phyloP scores from a whole-genome alignment of 2,797 vertebrate genomes.

The Neosilurus hyrtlii region DNA sequence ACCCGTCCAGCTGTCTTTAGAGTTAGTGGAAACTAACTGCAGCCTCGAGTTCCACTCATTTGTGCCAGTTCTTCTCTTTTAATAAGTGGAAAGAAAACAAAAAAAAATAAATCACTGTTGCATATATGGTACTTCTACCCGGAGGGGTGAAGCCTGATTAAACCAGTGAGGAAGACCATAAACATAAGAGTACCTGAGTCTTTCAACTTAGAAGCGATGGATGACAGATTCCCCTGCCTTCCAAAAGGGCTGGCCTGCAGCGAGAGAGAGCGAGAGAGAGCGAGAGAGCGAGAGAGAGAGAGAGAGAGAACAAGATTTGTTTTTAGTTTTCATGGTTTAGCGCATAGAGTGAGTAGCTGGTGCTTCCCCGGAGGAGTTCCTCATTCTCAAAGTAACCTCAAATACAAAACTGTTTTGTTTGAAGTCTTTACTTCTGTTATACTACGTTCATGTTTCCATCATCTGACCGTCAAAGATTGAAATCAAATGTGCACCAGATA shows the following conservation, averaged over 20 bases:
- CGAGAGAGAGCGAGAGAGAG: slow-evolving; percentile 26
- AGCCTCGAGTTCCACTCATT: background rate
- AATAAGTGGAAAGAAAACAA: background rate
- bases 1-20: background rate
- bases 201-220: slow-evolving; percentile 79
- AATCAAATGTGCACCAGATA: background rate
- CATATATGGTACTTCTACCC: background rate
- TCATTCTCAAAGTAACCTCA: slow-evolving; percentile 28
- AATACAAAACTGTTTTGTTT: background rate
- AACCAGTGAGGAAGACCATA: background rate
- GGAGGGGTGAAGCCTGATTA: background rate
- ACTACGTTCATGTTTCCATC: background rate
- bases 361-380: slow-evolving; percentile 36
- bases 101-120: background rate
- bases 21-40: background rate
- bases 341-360: background rate
- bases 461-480: background rate
- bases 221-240: slow-evolving; percentile 79
- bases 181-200: slow-evolving; percentile 77
- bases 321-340: slow-evolving; percentile 20
- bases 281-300: background rate
- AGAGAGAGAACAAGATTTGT: background rate
- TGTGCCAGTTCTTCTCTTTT: slow-evolving; percentile 2
- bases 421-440: background rate
- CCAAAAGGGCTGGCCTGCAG: slow-evolving; percentile 82